Percentiles rank a stretch among this genome's conserved stretches.
Conservation (phyloP, 2,888 invertebrate species). For the Anarsia innoxiella region DNA sequence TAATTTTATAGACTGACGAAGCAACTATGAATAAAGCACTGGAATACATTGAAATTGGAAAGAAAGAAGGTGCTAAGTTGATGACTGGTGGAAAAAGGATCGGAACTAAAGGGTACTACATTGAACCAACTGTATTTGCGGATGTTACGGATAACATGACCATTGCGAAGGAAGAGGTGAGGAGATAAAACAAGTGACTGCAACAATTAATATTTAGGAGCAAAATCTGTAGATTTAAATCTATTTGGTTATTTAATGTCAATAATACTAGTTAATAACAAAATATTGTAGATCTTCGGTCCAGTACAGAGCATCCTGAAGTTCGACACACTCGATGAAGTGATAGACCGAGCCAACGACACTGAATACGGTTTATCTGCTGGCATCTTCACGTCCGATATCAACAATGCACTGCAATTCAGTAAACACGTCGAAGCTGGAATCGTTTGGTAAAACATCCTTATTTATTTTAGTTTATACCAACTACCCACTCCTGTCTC, state of each 20-base stretch:
- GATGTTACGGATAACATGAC: conserved; percentile 85
- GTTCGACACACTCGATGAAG: conserved; percentile 87
- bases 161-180: conserved; percentile 85
- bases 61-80: conserved; percentile 85
- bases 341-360: conserved; percentile 88
- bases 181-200: no score
- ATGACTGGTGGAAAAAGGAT: conserved; percentile 83
- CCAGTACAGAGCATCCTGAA: conserved; percentile 93
- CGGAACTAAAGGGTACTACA: conserved; percentile 82
- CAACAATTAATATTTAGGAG: no score
- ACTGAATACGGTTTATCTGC: conserved; percentile 90
- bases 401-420: conserved; percentile 85
- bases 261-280: not conserved
- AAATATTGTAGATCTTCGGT: conserved; percentile 84
- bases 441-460: conserved; percentile 87
- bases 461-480: no score
- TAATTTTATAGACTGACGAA: conserved; percentile 77
- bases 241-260: not conserved
- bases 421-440: conserved; percentile 87
- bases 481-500: not conserved
- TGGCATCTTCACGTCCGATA: conserved; percentile 88
- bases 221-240: no score
- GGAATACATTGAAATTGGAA: conserved; percentile 83
- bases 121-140: conserved; percentile 87
- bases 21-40: conserved; percentile 85